Conservation (phyloP, 2,888 invertebrate species). For the Reticulitermes lucifugus region DNA sequence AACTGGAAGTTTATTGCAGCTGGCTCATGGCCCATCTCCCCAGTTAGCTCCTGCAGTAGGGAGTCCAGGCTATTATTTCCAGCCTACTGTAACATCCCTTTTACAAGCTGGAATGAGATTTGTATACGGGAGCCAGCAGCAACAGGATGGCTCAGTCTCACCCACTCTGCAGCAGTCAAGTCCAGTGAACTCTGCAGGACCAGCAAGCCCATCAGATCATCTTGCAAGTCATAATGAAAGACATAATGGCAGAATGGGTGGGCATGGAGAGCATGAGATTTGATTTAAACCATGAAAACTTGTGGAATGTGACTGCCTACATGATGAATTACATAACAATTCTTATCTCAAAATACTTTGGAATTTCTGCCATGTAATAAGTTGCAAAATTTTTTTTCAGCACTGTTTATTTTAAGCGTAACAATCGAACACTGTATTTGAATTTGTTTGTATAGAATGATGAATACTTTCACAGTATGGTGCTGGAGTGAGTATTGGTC, state of each 20-base stretch:
- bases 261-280: background rate
- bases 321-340: background rate
- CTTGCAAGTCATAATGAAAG: background rate
- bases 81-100: conserved; percentile 52
- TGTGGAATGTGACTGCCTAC: background rate
- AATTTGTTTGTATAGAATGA: background rate
- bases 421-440: background rate
- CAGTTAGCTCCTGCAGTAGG: conserved; percentile 28
- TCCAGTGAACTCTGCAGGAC: conserved; percentile 10
- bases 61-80: conserved; percentile 51
- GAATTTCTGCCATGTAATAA: background rate
- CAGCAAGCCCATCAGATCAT: conserved; percentile 7
- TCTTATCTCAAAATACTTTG: background rate
- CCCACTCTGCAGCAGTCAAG: background rate
- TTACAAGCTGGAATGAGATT: conserved; percentile 52
- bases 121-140: conserved; percentile 33
- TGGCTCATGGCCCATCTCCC: conserved; percentile 42
- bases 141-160: background rate
- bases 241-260: background rate
- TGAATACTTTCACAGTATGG: background rate
- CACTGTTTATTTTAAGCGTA: background rate
- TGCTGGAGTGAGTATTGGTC: background rate
- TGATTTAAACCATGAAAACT: background rate
- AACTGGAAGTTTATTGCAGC: conserved; percentile 43
- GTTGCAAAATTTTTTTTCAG: background rate